A percentile compares a stretch with the other conserved stretches of the same genome.
phyloP scores from a whole-genome alignment of 2,113 vertebrate genomes.

The Mesitornis unicolor region DNA sequence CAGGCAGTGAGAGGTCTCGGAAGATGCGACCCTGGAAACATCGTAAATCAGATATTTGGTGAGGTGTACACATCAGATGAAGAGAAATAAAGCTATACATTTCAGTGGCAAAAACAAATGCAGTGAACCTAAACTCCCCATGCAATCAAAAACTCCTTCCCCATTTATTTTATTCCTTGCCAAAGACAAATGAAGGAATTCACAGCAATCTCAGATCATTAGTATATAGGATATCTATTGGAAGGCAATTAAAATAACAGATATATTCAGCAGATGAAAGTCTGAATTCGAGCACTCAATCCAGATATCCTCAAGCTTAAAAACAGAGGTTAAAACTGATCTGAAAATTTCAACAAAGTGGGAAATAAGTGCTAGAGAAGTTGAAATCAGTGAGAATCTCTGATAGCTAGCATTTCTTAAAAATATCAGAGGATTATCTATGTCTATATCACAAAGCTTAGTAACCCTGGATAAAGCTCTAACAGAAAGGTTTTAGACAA shows the following conservation, averaged over 20 bases:
- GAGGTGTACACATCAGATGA: neutral
- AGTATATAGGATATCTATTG: neutral
- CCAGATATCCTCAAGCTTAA: neutral
- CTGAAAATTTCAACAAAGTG: neutral
- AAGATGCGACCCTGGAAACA: conserved; percentile 87
- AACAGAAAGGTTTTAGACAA: neutral
- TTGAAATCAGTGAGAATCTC: neutral
- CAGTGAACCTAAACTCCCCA: neutral
- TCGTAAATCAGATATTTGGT: neutral
- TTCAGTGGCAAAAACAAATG: neutral
- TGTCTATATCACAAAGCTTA: neutral
- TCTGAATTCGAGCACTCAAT: neutral
- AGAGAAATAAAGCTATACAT: neutral
- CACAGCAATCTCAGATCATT: neutral
- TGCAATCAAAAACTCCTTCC: neutral
- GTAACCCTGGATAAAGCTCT: neutral
- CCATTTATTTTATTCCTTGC: neutral
- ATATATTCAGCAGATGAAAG: neutral
- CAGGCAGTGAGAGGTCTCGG: conserved; percentile 79
- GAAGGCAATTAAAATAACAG: neutral
- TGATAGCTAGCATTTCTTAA: neutral
- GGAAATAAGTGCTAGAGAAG: neutral
- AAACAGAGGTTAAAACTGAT: neutral
- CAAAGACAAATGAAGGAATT: neutral
- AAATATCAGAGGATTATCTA: neutral